Evolutionary conservation across 2,888 invertebrate species (phyloP).

Genomic region (Drosophila lacicola): DNA sequence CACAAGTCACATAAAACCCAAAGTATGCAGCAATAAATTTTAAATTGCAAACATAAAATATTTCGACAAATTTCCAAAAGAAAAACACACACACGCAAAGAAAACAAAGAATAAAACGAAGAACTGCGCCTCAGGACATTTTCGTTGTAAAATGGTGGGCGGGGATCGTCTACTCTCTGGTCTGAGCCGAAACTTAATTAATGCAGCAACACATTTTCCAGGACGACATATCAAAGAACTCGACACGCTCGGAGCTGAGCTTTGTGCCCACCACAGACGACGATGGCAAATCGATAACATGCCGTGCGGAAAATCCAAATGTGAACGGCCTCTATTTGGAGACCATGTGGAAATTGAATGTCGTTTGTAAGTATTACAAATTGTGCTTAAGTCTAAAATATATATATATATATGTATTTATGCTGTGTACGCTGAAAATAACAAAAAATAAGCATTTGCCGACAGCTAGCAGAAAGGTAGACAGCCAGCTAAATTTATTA

Average conservation of each 20-base stretch:
- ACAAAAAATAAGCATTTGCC: slow-evolving; percentile 43
- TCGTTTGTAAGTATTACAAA: slow-evolving; percentile 92
- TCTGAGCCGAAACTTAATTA: slow-evolving; percentile 70
- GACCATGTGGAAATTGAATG: slow-evolving; percentile 94
- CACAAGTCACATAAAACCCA: slow-evolving; percentile 72
- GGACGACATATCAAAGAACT: slow-evolving; percentile 93
- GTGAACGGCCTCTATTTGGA: slow-evolving; percentile 93
- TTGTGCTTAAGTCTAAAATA: slow-evolving; percentile 74
- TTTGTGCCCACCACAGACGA: slow-evolving; percentile 95
- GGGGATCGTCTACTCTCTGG: background rate
- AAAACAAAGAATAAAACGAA: slow-evolving; percentile 20
- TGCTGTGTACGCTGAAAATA: slow-evolving; percentile 21
- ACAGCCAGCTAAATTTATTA: slow-evolving; percentile 75
- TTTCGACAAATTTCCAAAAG: slow-evolving; percentile 73
- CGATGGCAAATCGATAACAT: slow-evolving; percentile 94
- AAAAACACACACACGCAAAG: slow-evolving; percentile 24
- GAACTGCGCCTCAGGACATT: slow-evolving; percentile 35
- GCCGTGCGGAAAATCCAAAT: slow-evolving; percentile 96
- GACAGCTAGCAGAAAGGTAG: slow-evolving; percentile 77
- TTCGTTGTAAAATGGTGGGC: slow-evolving; percentile 1
- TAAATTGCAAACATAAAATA: slow-evolving; percentile 82
- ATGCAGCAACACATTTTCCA: slow-evolving; percentile 84
- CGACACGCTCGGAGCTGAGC: slow-evolving; percentile 93
- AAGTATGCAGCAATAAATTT: slow-evolving; percentile 77
- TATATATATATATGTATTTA: slow-evolving; percentile 1